These are phyloP conservation scores for Apamea monoglypha DNA, from an alignment of 2,888 invertebrate species.

Conservation along the genomic window DNA sequence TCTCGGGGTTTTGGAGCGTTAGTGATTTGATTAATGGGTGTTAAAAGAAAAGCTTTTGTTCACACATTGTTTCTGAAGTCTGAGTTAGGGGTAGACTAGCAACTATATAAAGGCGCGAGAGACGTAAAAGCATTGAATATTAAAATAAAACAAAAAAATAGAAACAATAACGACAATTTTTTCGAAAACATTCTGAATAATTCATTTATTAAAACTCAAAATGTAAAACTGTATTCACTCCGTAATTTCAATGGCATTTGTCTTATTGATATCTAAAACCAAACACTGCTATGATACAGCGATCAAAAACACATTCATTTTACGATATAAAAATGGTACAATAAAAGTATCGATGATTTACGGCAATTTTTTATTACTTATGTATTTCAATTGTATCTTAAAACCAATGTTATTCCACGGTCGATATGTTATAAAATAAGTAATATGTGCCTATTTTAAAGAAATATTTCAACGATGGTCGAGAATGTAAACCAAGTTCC, in stretches of 20 bases:
- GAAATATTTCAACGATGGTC: conserved; percentile 54
- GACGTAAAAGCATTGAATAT: not conserved
- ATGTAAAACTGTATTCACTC: conserved; percentile 20
- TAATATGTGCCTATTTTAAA: conserved; percentile 57
- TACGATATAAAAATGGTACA: conserved; percentile 37
- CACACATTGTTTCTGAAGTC: not conserved
- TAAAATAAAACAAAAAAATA: too few species aligned
- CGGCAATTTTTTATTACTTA: conserved; percentile 35
- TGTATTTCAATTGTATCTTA: conserved; percentile 36
- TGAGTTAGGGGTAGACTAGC: not conserved
- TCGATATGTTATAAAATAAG: conserved; percentile 55
- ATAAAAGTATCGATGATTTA: conserved; percentile 49
- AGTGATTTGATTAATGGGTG: conserved; percentile 1
- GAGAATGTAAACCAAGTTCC: not conserved
- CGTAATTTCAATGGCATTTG: conserved; percentile 1
- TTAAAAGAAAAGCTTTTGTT: conserved; percentile 5
- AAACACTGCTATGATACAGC: conserved; percentile 39
- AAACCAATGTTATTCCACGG: conserved; percentile 61
- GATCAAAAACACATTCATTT: conserved; percentile 51
- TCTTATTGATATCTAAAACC: conserved; percentile 33
- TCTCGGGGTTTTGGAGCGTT: not conserved
- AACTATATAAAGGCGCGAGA: not conserved
- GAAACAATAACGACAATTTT: not conserved
- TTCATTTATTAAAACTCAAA: not conserved
- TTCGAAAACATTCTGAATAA: not conserved